Evolutionary conservation across 2,113 vertebrate genomes (phyloP), one percentile per base, ranked within the genome.

Genomic region (Ammodytes dubius): DNA sequence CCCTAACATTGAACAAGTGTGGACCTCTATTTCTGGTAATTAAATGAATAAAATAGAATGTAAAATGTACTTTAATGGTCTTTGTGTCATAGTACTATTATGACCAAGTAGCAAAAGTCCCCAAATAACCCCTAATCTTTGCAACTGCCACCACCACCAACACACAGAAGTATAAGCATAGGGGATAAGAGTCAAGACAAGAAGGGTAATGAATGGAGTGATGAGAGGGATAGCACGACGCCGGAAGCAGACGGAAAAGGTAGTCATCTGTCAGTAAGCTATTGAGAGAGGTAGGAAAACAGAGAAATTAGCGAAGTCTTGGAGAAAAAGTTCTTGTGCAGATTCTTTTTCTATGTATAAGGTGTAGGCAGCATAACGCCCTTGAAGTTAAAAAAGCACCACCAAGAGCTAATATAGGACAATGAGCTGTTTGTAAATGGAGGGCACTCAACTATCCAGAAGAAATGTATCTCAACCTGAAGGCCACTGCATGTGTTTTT

Each of bases 181-280:
- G 81, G 66, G 66, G 77, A 72, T 58, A 70, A 65, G 61, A 74
- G 74, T 61, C 14, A 35, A 88, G 88, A 90, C 85, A 83, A 74
- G 81, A 35, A 66, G 68, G 69, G 71, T 89, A 81, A 87, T 87
- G 77, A 82, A 82, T 66, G 69, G 74, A 75, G 47, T 79, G 89
- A 87, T 83, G 80, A 80, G 75, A 56, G 53, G 59, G 81, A 61
- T 67, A 70, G 79, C 71, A 46, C 46, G 74, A 80, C 77, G 60
- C 64, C 81, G 74, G 67, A 72, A 43, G 40, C 14, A 82, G 77
- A 87, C 78, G 56, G 58, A 66, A 83, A 59, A 79, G 58, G 50
- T 54, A 77, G 80, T 70, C 63, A 83, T 39, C 39, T 82, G 87
- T 87, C 79, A 72, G 76, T 80, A 80, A 79, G 64, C 67, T 45